Percentiles rank a stretch among this genome's conserved stretches.
These are phyloP conservation scores for Antedon mediterranea DNA, from an alignment of 53 echinoderm and acorn worm species.

Conservation along the genomic window DNA sequence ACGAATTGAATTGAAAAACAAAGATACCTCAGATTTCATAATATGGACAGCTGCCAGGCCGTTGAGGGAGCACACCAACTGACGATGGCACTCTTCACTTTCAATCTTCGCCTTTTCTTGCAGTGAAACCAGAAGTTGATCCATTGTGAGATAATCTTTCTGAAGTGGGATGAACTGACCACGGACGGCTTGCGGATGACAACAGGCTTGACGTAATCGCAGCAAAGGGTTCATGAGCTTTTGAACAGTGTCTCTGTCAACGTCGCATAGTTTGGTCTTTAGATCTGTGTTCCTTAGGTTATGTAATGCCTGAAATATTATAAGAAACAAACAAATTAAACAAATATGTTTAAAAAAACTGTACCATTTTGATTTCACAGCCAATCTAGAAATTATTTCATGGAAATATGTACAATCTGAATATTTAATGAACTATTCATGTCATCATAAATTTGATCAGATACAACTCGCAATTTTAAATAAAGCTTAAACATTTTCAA, in stretches of 20 bases:
- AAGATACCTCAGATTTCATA: constrained; percentile 73
- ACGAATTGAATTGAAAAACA: too few relatives aligned
- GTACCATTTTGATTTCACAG: background rate
- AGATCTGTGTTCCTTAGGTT: constrained; percentile 2
- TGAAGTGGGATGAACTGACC: constrained; percentile 67
- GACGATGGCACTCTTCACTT: constrained; percentile 74
- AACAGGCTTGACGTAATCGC: constrained; percentile 80
- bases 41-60: constrained; percentile 75
- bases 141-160: constrained; percentile 57
- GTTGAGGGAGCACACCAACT: constrained; percentile 83
- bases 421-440: too few relatives aligned
- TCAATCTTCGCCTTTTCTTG: constrained; percentile 64
- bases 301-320: background rate
- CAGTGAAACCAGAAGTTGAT: constrained; percentile 58
- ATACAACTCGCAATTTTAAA: too few relatives aligned
- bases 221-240: constrained; percentile 65
- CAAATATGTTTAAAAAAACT: background rate
- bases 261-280: constrained; percentile 10
- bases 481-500: too few relatives aligned
- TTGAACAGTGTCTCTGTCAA: constrained; percentile 21
- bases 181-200: constrained; percentile 87
- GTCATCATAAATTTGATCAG: too few relatives aligned
- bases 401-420: too few relatives aligned
- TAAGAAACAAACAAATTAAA: background rate
- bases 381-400: too few relatives aligned